Evolutionary conservation across 2,888 invertebrate species (phyloP).

Genomic region (Cremastinae sp.): DNA sequence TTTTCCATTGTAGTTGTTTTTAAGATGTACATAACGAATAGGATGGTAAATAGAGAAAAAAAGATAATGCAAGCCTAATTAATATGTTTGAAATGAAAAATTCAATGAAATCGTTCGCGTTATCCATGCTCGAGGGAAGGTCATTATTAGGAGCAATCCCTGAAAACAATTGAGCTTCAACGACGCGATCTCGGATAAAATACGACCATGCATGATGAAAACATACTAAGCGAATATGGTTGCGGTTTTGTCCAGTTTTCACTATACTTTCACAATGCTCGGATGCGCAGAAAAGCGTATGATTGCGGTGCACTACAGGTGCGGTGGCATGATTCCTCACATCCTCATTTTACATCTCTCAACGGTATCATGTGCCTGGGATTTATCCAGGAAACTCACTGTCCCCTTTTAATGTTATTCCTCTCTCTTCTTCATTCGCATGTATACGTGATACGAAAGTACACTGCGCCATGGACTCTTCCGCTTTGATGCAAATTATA

Average conservation of each 20-base stretch:
- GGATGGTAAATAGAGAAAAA: neutral
- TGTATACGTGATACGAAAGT: slow-evolving; percentile 40
- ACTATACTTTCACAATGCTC: slow-evolving; percentile 16
- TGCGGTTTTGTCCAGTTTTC: slow-evolving; percentile 44
- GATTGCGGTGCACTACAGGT: neutral
- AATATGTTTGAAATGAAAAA: slow-evolving; percentile 54
- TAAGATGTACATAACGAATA: no score
- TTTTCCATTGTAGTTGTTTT: no score
- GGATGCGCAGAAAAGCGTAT: slow-evolving; percentile 1
- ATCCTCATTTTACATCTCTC: no score
- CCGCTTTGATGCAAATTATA: slow-evolving; percentile 48
- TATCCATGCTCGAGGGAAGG: slow-evolving; percentile 15
- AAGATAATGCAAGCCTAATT: slow-evolving; percentile 44
- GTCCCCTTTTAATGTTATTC: slow-evolving; percentile 40
- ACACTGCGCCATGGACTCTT: slow-evolving; percentile 18
- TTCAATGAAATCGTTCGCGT: slow-evolving; percentile 47
- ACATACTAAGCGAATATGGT: slow-evolving; percentile 28
- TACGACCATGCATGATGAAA: slow-evolving; percentile 11
- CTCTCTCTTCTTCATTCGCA: slow-evolving; percentile 10
- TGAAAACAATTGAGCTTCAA: slow-evolving; percentile 25
- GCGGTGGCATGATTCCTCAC: slow-evolving; percentile 1
- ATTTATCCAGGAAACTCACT: neutral
- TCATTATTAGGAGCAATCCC: slow-evolving; percentile 44
- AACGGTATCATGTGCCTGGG: no score
- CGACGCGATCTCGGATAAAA: neutral